These are phyloP conservation scores for Papilio polytes DNA, from an alignment of 1,140 invertebrate genomes.

Conservation along the genomic window DNA sequence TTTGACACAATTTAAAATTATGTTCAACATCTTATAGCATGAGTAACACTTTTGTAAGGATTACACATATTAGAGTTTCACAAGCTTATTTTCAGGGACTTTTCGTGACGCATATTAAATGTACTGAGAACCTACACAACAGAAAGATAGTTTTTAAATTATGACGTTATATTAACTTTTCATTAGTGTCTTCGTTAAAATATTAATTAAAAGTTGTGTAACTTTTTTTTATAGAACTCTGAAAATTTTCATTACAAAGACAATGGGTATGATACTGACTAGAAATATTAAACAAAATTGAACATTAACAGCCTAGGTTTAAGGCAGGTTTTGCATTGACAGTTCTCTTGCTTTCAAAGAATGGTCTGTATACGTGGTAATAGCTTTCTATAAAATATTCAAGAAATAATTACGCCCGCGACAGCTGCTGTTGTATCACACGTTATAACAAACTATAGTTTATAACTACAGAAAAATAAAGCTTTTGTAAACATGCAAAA, in stretches of 20 bases:
- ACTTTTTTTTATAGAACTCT: not conserved
- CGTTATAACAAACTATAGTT: not conserved
- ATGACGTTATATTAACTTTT: not conserved
- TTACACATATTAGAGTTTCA: not conserved
- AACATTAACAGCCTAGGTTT: not conserved
- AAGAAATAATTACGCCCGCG: slow-evolving; percentile 4
- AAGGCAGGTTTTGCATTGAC: not conserved
- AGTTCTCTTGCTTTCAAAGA: not conserved
- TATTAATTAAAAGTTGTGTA: not conserved
- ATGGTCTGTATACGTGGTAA: not conserved
- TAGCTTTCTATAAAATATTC: slow-evolving; percentile 23
- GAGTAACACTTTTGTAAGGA: not conserved
- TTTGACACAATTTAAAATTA: not conserved
- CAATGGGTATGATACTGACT: not conserved
- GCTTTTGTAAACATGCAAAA: not conserved
- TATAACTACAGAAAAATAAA: not conserved
- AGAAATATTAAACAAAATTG: not conserved
- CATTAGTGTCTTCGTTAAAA: not conserved
- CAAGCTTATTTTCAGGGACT: not conserved
- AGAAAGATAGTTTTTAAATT: no score
- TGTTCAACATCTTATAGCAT: not conserved
- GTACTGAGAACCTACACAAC: no score
- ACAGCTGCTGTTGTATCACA: not conserved
- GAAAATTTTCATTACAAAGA: not conserved
- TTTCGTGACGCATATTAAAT: not conserved